A percentile compares a stretch with the other conserved stretches of the same genome.
These are phyloP conservation scores for Neoitamus cyanurus DNA, from an alignment of 2,888 invertebrate species.

Conservation along the genomic window DNA sequence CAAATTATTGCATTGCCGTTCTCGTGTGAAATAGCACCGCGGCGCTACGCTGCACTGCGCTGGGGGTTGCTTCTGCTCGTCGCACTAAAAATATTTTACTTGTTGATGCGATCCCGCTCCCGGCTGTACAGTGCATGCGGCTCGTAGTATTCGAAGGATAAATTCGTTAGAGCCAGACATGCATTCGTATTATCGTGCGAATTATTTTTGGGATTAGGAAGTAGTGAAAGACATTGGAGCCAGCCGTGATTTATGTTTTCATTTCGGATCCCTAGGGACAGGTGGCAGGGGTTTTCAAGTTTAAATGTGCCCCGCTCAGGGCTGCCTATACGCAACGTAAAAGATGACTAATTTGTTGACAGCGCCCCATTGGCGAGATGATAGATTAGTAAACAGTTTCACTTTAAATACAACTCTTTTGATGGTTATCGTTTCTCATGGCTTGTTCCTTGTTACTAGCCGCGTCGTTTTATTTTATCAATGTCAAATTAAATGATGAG, in stretches of 20 bases:
- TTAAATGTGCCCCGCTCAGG: not conserved
- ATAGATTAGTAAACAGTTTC: not conserved
- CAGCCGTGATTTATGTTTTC: constrained; percentile 8
- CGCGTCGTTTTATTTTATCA: not conserved
- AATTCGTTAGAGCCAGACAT: not conserved
- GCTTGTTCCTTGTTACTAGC: not conserved
- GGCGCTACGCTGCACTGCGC: not conserved
- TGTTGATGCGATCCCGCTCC: constrained; percentile 13
- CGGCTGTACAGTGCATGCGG: not conserved
- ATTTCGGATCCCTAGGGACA: not conserved
- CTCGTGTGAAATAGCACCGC: not conserved
- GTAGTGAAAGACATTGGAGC: not conserved
- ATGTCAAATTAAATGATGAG: not conserved
- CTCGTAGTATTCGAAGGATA: constrained; percentile 21
- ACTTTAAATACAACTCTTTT: not conserved
- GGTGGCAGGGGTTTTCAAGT: not conserved
- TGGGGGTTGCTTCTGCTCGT: not conserved
- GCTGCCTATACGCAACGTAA: not conserved
- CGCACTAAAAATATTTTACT: constrained; percentile 12
- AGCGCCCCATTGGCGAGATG: not conserved
- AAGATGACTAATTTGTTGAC: not conserved
- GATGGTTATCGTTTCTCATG: not conserved
- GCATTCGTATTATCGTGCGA: not conserved
- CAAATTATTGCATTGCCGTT: not conserved
- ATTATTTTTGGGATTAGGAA: constrained; percentile 35